These are phyloP conservation scores for Sitta europaea DNA, from an alignment of 2,113 vertebrate species.

Conservation along the genomic window DNA sequence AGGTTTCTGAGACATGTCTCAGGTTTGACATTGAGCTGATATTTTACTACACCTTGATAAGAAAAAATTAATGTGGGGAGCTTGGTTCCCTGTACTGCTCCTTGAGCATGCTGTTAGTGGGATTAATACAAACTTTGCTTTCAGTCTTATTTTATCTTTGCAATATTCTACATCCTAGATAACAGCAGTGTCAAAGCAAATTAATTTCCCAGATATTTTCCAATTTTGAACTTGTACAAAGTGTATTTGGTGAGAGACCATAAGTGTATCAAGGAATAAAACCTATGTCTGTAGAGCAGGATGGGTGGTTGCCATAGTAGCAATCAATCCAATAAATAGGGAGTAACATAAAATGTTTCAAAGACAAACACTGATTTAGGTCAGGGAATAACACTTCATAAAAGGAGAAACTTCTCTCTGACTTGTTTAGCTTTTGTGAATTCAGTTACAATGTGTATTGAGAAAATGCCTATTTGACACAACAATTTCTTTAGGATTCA, in stretches of 20 bases:
- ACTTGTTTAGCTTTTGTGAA: slow-evolving; percentile 59
- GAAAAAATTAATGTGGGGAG: slow-evolving; percentile 11
- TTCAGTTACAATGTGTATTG: not conserved
- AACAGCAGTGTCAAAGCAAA: slow-evolving; percentile 50
- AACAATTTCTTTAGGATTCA: not conserved
- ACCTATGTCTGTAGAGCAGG: slow-evolving; percentile 42
- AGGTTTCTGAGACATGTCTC: not conserved
- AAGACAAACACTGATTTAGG: slow-evolving; percentile 74
- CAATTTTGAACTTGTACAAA: slow-evolving; percentile 57
- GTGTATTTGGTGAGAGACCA: slow-evolving; percentile 18
- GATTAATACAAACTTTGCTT: slow-evolving; percentile 9
- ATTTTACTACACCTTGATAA: slow-evolving; percentile 5
- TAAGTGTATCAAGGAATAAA: slow-evolving; percentile 58
- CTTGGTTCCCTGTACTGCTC: not conserved
- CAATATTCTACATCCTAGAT: slow-evolving; percentile 16
- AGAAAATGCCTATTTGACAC: not conserved
- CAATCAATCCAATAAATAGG: slow-evolving; percentile 72
- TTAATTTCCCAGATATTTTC: slow-evolving; percentile 62
- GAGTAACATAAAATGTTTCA: slow-evolving; percentile 72
- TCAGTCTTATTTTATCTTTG: slow-evolving; percentile 51
- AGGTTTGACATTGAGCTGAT: slow-evolving; percentile 8
- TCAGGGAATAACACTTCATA: slow-evolving; percentile 58
- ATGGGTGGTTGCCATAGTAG: slow-evolving; percentile 74
- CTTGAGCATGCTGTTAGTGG: not conserved
- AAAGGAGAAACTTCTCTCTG: slow-evolving; percentile 52